Conservation (phyloP, 2,797 vertebrate species). For the Phrynocephalus guinanensis region DNA sequence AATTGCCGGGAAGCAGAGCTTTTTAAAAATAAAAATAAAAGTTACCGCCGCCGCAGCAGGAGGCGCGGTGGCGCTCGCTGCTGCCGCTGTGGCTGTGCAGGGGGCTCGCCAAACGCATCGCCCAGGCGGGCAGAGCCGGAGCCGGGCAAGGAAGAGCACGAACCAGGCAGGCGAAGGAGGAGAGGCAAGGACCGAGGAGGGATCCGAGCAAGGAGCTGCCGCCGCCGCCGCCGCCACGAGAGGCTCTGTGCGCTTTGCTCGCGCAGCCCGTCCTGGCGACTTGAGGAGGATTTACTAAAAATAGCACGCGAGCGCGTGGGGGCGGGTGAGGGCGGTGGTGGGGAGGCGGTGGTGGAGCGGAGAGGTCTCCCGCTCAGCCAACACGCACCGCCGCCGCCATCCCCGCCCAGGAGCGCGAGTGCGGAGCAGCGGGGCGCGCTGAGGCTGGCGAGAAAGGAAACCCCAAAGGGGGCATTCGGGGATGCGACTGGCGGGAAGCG, state of each 20-base stretch:
- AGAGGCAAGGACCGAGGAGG: constrained; percentile 43
- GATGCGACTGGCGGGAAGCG: too few relatives aligned
- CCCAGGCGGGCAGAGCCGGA: constrained; percentile 13
- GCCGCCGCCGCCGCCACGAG: constrained; percentile 42
- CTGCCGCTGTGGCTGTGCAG: neutral
- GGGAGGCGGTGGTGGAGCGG: constrained; percentile 11
- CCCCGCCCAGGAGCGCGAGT: neutral
- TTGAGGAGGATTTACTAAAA: constrained; percentile 83
- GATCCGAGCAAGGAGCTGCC: constrained; percentile 43
- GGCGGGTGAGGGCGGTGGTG: constrained; percentile 59
- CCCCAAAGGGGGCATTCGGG: too few relatives aligned
- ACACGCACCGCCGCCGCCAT: neutral
- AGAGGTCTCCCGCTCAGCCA: neutral
- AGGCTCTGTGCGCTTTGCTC: constrained; percentile 67
- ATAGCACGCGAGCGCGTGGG: constrained; percentile 77
- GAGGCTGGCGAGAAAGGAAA: neutral
- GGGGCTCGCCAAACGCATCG: constrained; percentile 33
- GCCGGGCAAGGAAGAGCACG: constrained; percentile 27
- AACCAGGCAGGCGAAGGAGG: constrained; percentile 9
- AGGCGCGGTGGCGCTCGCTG: neutral
- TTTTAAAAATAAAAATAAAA: constrained; percentile 52
- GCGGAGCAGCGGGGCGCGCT: neutral
- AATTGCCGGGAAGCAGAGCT: neutral
- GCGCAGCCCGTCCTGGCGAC: constrained; percentile 73
- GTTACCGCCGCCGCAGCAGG: constrained; percentile 63